Base-by-base conservation (phyloP, 2,797 vertebrate species). In the Decapterus maruadsi region DNA sequence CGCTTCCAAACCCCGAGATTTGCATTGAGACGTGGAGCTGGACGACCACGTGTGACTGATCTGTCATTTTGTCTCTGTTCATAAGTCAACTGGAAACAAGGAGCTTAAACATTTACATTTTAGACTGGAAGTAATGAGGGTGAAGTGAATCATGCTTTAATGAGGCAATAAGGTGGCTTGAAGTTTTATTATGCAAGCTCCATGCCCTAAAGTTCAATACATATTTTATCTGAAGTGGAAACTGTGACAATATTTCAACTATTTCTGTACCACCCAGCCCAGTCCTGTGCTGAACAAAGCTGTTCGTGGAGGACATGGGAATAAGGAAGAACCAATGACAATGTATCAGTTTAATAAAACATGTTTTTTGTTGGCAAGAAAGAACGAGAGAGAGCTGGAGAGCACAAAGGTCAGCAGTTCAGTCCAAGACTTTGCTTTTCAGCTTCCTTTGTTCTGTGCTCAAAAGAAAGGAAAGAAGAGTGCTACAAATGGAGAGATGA, bases 1-100 rank as follows among this genome's bases (percentile, higher is more conserved):
- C 4, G 20, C 40, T 22, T 78, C 31, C 20, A 71, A 29, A 68
- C 38, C 51, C 51, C 10, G 71, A 77, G 63, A 74, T 84, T 65
- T 68, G 75, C 70, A 51, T 48, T 31, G 26, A n/a, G 10, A 20
- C 59, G 34, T 43, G 36, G 11, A 76, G 48, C 64, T 51, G 62
- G 48, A 38, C 42, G 14, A 55, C 42, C 36, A 40, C 29, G 5
- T 17, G 7, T 54, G 45, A 74, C 34, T 43, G 29, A 45, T 60
- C 16, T 50, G 45, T 64, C 56, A 46, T 62, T 75, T 54, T 70
- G 29, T 76, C 34, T 73, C n/a, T 55, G 60, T 54, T 62, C 13
- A 68, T 65, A 45, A 59, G 17, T 65, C 13, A 11, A 12, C 0
- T 12, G 0, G 40, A 72, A 75, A 69, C 57, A 51, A 50, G 43